These are phyloP conservation scores for Phalacrocorax pelagicus DNA, from an alignment of 2,113 vertebrate genomes.

Conservation along the genomic window DNA sequence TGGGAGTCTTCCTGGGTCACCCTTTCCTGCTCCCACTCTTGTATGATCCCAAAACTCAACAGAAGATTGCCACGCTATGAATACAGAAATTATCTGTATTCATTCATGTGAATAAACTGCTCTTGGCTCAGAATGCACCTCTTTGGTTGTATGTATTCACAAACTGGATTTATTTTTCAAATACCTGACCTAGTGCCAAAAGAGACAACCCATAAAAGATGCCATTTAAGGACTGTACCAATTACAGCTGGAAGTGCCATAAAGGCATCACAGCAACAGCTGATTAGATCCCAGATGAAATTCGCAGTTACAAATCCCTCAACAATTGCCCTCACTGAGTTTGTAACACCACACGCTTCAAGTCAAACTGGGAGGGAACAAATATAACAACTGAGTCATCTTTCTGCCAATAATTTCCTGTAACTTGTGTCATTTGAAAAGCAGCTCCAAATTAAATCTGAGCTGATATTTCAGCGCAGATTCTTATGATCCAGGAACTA, in stretches of 20 bases:
- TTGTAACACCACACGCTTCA: neutral
- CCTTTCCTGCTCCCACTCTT: neutral
- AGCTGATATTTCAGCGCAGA: neutral
- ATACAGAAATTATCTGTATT: neutral
- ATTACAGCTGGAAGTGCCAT: neutral
- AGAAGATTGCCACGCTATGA: neutral
- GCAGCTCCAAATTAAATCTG: neutral
- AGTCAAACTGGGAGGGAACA: neutral
- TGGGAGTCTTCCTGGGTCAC: neutral
- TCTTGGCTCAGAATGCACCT: neutral
- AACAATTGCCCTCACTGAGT: neutral
- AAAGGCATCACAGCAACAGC: neutral
- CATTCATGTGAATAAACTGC: neutral
- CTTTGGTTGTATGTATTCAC: neutral
- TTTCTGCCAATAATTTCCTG: neutral
- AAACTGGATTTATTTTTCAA: neutral
- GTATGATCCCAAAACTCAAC: neutral
- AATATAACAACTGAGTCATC: neutral
- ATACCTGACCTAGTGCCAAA: neutral
- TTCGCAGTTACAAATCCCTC: neutral
- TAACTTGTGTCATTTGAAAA: neutral
- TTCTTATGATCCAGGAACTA: neutral
- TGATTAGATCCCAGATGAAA: neutral
- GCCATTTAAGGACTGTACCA: neutral
- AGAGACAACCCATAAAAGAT: neutral